A percentile compares a stretch with the other conserved stretches of the same genome.
These are phyloP conservation scores for Drosophila miranda DNA, from an alignment of 1,140 invertebrate genomes.

Conservation along the genomic window DNA sequence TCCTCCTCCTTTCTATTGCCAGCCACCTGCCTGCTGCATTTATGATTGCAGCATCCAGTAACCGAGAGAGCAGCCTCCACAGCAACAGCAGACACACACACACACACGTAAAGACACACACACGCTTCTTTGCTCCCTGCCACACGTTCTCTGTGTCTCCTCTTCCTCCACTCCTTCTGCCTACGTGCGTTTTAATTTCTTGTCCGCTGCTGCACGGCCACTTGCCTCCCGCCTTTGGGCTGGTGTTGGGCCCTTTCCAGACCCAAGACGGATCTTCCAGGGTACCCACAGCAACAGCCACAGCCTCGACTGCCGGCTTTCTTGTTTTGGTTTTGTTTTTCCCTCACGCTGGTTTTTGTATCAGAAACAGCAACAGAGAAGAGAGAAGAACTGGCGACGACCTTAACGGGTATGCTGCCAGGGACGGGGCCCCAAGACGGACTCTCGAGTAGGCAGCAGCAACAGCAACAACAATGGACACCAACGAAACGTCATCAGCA, in stretches of 20 bases:
- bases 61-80: too few relatives aligned
- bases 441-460: neutral
- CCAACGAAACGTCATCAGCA: constrained; percentile 42
- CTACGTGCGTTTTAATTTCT: constrained; percentile 66
- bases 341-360: constrained; percentile 13
- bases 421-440: constrained; percentile 6
- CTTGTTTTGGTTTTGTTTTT: constrained; percentile 31
- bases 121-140: constrained; percentile 12
- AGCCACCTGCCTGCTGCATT: too few relatives aligned
- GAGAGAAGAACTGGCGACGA: constrained; percentile 26
- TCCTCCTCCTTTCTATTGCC: constrained; percentile 8
- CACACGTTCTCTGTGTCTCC: too few relatives aligned
- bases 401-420: constrained; percentile 36
- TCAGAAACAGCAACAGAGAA: constrained; percentile 25
- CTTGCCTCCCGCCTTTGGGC: constrained; percentile 24
- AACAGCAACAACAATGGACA: constrained; percentile 30
- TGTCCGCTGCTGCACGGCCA: constrained; percentile 21
- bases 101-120: too few relatives aligned
- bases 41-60: constrained; percentile 42
- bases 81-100: neutral
- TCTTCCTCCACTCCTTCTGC: constrained; percentile 9
- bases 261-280: too few relatives aligned
- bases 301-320: neutral
- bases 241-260: too few relatives aligned
- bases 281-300: too few relatives aligned